These are phyloP conservation scores for Pangasius mekongensis DNA, from an alignment of 2,797 vertebrate genomes.

Conservation along the genomic window DNA sequence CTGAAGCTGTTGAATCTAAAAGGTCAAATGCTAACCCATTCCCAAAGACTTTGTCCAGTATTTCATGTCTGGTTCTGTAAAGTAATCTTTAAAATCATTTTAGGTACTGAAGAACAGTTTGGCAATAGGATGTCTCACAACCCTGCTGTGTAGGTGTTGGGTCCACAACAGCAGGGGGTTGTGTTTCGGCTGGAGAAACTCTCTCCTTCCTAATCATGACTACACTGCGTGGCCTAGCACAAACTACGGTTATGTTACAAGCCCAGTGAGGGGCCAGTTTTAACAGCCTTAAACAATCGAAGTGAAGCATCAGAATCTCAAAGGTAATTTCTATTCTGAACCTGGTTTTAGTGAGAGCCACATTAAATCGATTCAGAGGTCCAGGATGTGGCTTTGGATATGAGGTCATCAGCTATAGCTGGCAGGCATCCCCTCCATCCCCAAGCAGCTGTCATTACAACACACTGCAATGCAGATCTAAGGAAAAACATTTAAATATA, in stretches of 20 bases:
- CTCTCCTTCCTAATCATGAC: constrained; percentile 10
- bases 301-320: constrained; percentile 14
- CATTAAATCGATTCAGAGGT: constrained; percentile 25
- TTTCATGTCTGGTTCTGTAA: neutral
- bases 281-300: constrained; percentile 29
- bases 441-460: constrained; percentile 12
- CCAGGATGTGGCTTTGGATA: constrained; percentile 12
- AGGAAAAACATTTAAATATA: neutral
- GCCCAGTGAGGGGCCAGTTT: constrained; percentile 1
- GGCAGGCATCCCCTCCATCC: constrained; percentile 2
- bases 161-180: neutral
- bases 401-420: constrained; percentile 17
- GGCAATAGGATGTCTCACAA: neutral
- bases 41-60: neutral
- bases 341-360: constrained; percentile 23
- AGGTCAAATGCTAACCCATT: neutral
- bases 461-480: constrained; percentile 9
- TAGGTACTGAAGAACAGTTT: neutral
- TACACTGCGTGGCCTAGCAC: neutral
- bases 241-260: constrained; percentile 3
- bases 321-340: constrained; percentile 3
- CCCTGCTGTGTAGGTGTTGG: neutral
- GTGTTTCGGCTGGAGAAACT: neutral
- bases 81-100: neutral
- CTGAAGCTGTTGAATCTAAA: neutral